Percentiles rank a stretch among this genome's conserved stretches.
Evolutionary conservation across 2,113 vertebrate genomes (phyloP).

Genomic region (Oreocharis arfaki): DNA sequence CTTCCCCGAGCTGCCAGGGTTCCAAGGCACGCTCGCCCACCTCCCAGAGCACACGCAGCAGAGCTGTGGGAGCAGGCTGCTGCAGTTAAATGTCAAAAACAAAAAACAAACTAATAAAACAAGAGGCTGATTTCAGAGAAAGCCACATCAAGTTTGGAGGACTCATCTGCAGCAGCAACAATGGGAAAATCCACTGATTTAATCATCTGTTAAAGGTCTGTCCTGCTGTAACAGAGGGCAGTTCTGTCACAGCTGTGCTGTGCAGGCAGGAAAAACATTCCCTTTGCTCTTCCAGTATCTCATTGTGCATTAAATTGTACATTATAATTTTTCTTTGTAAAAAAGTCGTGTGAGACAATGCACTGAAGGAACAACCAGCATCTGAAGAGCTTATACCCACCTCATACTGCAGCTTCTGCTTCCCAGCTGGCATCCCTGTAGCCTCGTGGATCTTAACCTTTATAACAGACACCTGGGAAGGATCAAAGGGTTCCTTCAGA

Average conservation of each 20-base stretch:
- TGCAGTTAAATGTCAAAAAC: not conserved
- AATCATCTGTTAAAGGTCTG: not conserved
- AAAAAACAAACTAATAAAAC: not conserved
- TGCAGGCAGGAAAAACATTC: not conserved
- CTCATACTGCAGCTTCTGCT: slow-evolving; percentile 97
- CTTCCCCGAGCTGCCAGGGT: not conserved
- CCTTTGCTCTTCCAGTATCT: not conserved
- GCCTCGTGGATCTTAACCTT: slow-evolving; percentile 99
- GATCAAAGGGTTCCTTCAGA: not conserved
- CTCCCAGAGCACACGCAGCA: not conserved
- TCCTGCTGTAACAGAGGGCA: not conserved
- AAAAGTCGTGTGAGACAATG: not conserved
- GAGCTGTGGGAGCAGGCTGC: not conserved
- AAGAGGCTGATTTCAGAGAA: not conserved
- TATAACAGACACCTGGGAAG: slow-evolving; percentile 91
- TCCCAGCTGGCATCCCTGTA: slow-evolving; percentile 96
- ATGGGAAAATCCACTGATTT: not conserved
- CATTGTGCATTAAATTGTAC: not conserved
- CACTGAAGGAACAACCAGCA: not conserved
- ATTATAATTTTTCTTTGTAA: not conserved
- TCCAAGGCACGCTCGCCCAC: not conserved
- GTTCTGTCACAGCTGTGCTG: not conserved
- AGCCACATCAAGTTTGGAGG: not conserved
- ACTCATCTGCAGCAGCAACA: not conserved
- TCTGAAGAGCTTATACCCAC: slow-evolving; percentile 63